Conservation (phyloP, 2,888 invertebrate genomes). For the Drosophila villosipedis region DNA sequence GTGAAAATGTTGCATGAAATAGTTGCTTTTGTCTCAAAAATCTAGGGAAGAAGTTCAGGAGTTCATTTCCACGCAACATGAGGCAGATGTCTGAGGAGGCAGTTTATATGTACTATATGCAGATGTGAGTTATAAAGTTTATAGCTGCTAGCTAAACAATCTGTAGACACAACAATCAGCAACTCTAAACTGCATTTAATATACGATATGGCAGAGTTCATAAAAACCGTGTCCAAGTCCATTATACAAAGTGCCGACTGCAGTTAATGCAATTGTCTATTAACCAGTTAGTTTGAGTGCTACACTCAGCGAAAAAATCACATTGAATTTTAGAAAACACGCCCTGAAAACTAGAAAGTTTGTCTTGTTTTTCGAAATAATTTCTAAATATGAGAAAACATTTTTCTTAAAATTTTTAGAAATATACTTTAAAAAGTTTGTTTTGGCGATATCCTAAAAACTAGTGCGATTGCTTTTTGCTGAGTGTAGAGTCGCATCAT, state of each 20-base stretch:
- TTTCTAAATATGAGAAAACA: background rate
- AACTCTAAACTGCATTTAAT: slow-evolving; percentile 9
- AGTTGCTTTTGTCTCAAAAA: slow-evolving; percentile 30
- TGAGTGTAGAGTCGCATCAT: slow-evolving; percentile 33
- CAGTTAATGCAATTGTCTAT: slow-evolving; percentile 21
- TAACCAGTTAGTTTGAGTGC: slow-evolving; percentile 18
- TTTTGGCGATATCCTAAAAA: background rate
- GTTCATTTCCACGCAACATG: slow-evolving; percentile 54
- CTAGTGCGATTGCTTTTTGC: background rate
- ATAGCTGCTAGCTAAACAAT: slow-evolving; percentile 18
- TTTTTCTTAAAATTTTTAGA: background rate
- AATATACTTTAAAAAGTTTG: background rate
- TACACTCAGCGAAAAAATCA: background rate
- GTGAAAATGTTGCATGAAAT: slow-evolving; percentile 61
- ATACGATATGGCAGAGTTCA: slow-evolving; percentile 41
- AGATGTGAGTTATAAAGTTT: slow-evolving; percentile 42
- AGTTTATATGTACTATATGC: slow-evolving; percentile 18
- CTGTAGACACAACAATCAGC: slow-evolving; percentile 14
- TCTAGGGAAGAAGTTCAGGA: slow-evolving; percentile 38
- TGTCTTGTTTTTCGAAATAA: background rate
- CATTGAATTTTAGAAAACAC: background rate
- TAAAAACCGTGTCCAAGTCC: slow-evolving; percentile 40
- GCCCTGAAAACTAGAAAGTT: background rate
- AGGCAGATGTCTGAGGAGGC: slow-evolving; percentile 28
- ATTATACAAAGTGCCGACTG: slow-evolving; percentile 14